These are phyloP conservation scores for Heliconius hewitsoni DNA, from an alignment of 1,140 invertebrate genomes.

Conservation along the genomic window DNA sequence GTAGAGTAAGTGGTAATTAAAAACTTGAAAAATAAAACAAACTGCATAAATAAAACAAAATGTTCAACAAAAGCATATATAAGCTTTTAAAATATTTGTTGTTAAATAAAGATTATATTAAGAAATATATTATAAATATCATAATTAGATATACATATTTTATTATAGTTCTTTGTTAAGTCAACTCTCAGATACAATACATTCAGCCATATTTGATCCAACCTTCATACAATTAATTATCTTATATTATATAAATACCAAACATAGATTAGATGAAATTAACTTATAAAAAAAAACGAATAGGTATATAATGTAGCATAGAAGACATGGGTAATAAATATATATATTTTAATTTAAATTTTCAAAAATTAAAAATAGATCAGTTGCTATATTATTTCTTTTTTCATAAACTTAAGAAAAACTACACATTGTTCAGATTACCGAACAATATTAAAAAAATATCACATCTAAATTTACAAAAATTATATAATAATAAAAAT, in stretches of 20 bases:
- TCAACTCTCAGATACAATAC: neutral
- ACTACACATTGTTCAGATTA: neutral
- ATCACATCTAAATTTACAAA: conserved; percentile 4
- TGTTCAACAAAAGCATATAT: too few species aligned
- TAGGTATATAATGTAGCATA: too few species aligned
- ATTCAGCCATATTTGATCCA: conserved; percentile 10
- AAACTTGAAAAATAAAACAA: neutral
- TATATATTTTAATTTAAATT: neutral
- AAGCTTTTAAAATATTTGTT: too few species aligned
- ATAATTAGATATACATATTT: neutral
- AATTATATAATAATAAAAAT: neutral
- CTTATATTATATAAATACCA: neutral
- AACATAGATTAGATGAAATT: neutral
- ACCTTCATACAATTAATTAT: conserved; percentile 8
- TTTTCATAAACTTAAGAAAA: neutral
- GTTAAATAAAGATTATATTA: neutral
- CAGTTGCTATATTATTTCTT: too few species aligned
- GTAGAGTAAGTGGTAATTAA: too few species aligned
- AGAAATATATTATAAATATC: neutral
- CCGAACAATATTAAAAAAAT: neutral
- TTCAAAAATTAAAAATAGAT: neutral
- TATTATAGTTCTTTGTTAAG: neutral
- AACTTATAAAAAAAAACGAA: neutral
- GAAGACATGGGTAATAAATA: neutral
- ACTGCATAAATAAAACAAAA: too few species aligned